These are phyloP conservation scores for Hydractinia symbiolongicarpus DNA, from an alignment of 30 jellyfish, hydroid and myxozoan genomes.

Conservation along the genomic window DNA sequence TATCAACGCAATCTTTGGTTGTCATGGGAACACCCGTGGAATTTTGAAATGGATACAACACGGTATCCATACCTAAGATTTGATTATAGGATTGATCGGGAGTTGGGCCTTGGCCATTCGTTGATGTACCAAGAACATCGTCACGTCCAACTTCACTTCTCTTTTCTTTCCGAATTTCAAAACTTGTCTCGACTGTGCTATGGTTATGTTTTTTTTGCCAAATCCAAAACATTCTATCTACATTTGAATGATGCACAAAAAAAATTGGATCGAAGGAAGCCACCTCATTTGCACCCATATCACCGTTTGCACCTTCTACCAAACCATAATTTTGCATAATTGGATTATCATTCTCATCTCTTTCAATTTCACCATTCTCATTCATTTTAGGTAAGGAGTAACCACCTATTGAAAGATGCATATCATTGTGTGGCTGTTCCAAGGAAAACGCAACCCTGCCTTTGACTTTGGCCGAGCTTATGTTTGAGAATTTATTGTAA, in stretches of 20 bases:
- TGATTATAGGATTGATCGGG: slow-evolving; percentile 16
- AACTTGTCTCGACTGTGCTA: background rate
- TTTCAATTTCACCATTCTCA: background rate
- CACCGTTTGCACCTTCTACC: slow-evolving; percentile 41
- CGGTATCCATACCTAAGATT: slow-evolving; percentile 26
- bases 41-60: slow-evolving; percentile 28
- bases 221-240: slow-evolving; percentile 42
- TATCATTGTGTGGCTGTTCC: slow-evolving; percentile 42
- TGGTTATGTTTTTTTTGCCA: slow-evolving; percentile 21
- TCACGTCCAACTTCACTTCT: background rate
- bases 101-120: slow-evolving; percentile 46
- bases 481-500: slow-evolving; percentile 33
- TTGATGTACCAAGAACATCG: too few relatives aligned
- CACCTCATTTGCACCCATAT: slow-evolving; percentile 42
- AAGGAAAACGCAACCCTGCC: background rate
- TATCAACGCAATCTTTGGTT: too few relatives aligned
- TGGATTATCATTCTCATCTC: background rate
- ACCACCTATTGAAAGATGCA: slow-evolving; percentile 49
- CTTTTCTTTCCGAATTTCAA: background rate
- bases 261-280: slow-evolving; percentile 45
- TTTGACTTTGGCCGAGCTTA: background rate
- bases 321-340: too few relatives aligned
- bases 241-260: slow-evolving; percentile 37
- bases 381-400: background rate
- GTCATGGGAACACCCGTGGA: slow-evolving; percentile 27